Evolutionary conservation across 2,797 vertebrate species (phyloP), one percentile per base, ranked within the genome.

Genomic region (Lithobates pipiens): DNA sequence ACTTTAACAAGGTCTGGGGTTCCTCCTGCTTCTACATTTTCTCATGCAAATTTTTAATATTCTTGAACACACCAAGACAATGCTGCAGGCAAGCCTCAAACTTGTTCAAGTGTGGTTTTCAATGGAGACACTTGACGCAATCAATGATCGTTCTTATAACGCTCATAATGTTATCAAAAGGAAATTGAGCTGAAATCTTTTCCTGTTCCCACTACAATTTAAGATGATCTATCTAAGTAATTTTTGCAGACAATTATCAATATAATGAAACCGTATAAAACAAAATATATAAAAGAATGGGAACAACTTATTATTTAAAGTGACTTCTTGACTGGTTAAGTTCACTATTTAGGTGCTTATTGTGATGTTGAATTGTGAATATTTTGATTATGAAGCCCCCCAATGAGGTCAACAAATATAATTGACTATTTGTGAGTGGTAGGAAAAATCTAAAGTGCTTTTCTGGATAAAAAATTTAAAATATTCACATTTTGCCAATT

Each of bases 111-210:
- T 80, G 67, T 57, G 54, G 69, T 50, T 80, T 39, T 57, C 32
- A 71, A 73, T 29, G 2, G 11, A 72, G 50, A 10, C 69, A 72
- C 69, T 81, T 39, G 69, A 54, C 57, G 23, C 34, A 61, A 73
- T 73, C 71, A 36, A 81, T 71, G 69, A 61, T 72, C 46, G 2
- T 11, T 34, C 79, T 25, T 5, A 25, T 42, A 50, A 50, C 50
- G n/a, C 61, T 72, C 79, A 72, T 81, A 73, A 63, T 72, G 46
- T 81, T 72, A 72, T 81, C 79, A 81, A 61, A 81, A 57, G 46
- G 68, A 70, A 80, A 71, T 71, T 57, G 70, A 71, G 44, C 54
- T 44, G 61, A 70, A 54, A 29, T 50, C 50, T 61, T 81, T 71
- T 81, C 69, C 50, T 42, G 79, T 50, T 73, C 57, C 36, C 15